A percentile compares a stretch with the other conserved stretches of the same genome.
These are phyloP conservation scores for Aleiodes alternator DNA, from an alignment of 2,888 invertebrate genomes.

Conservation along the genomic window DNA sequence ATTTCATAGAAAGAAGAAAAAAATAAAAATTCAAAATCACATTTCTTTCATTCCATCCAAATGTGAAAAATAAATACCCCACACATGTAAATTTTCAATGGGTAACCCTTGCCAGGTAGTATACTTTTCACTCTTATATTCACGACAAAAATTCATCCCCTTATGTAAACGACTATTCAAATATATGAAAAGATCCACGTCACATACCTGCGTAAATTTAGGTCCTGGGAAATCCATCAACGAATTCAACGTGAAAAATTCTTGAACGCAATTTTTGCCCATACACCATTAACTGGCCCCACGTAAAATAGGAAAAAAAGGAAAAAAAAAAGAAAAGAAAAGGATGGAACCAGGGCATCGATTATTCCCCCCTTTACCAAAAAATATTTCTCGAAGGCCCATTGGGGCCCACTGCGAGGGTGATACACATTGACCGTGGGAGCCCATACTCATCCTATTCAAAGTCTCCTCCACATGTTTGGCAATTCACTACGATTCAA, in stretches of 20 bases:
- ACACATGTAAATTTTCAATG: slow-evolving; percentile 48
- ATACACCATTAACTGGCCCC: too few relatives aligned
- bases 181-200: slow-evolving; percentile 56
- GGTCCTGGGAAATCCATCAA: slow-evolving; percentile 55
- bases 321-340: slow-evolving; percentile 28
- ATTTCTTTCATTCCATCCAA: not conserved
- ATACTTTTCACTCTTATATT: not conserved
- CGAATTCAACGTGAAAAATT: slow-evolving; percentile 48
- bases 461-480: slow-evolving; percentile 37
- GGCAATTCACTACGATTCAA: slow-evolving; percentile 36
- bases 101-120: slow-evolving; percentile 62
- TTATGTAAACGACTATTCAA: slow-evolving; percentile 70
- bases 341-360: slow-evolving; percentile 52
- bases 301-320: not conserved
- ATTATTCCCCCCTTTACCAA: slow-evolving; percentile 57
- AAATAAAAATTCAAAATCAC: not conserved
- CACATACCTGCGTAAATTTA: slow-evolving; percentile 52
- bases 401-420: slow-evolving; percentile 62
- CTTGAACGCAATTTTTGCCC: slow-evolving; percentile 60
- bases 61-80: slow-evolving; percentile 3
- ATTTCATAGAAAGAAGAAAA: not conserved
- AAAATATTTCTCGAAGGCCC: slow-evolving; percentile 43
- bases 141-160: slow-evolving; percentile 56
- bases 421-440: slow-evolving; percentile 47
- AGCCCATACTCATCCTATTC: slow-evolving; percentile 48